Conservation (phyloP, 1,140 invertebrate species). For the Orchesella cincta region DNA sequence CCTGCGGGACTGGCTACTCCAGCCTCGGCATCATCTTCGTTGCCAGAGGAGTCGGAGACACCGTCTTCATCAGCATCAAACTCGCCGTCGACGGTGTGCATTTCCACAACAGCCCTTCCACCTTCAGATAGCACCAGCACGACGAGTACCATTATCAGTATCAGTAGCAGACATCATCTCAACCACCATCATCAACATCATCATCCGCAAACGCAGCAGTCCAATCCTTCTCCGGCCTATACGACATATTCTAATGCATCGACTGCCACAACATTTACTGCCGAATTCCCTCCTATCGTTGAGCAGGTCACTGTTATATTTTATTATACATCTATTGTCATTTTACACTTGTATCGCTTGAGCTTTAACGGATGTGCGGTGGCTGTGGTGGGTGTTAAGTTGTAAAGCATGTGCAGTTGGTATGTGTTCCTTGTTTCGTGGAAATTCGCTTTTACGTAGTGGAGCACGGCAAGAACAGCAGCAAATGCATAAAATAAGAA, state of each 20-base stretch:
- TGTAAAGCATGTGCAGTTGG: no score
- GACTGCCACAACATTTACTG: conserved; percentile 41
- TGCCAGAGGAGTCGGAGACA: conserved; percentile 26
- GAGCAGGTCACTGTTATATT: conserved; percentile 4
- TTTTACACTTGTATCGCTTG: neutral
- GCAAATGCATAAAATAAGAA: no score
- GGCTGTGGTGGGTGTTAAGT: no score
- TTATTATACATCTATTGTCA: neutral
- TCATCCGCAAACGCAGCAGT: conserved; percentile 19
- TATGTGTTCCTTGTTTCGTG: no score
- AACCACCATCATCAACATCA: conserved; percentile 32
- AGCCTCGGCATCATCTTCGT: conserved; percentile 33
- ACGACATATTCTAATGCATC: conserved; percentile 49
- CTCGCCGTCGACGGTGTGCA: conserved; percentile 33
- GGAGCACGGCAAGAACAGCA: no score
- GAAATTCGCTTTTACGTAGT: no score
- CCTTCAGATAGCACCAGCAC: conserved; percentile 7
- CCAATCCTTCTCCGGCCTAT: conserved; percentile 37
- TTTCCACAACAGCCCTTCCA: neutral
- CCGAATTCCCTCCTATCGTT: conserved; percentile 26
- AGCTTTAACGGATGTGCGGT: no score
- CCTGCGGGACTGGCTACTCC: conserved; percentile 47
- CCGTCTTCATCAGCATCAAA: conserved; percentile 35
- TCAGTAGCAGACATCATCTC: conserved; percentile 10
- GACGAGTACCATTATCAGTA: conserved; percentile 21